Base-by-base conservation (phyloP, 2,797 vertebrate species). In the Lepus oiostolus region DNA sequence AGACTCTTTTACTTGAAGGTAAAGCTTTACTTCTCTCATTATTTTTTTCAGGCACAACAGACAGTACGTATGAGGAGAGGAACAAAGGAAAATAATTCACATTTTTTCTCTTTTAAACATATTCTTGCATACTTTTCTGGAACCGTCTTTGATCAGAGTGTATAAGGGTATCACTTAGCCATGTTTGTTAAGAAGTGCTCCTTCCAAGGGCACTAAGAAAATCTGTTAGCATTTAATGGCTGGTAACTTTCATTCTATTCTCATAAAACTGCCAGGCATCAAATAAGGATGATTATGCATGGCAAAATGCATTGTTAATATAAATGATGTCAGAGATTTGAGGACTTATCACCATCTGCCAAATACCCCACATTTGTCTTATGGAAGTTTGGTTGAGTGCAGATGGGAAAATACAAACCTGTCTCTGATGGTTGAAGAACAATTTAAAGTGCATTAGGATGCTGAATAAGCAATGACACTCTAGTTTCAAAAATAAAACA, bases 221-320 rank as follows among this genome's bases (percentile, higher is more conserved):
- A 4, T 68, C 21, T 88, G 50, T 30, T 89, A 67, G 62, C 47
- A 80, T 91, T 86, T 90, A 90, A 47, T 52, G 50, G 47, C 16
- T n/a, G 82, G 52, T 90, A 96, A 70, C 88, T 94, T 95, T 92
- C 67, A 70, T 50, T 68, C 32, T 86, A 75, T 71, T 71, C 60
- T 92, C 60, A 85, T 88, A 92, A 97, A 93, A 94, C 60, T 91
- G 8, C 42, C 68, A 82, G 24, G 17, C 22, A 88, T 70, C 82
- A 97, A 93, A 70, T 79, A 95, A 93, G 62, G 35, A 85, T 35
- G 38, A 70, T 90, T 93, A 83, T 60, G 24, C 50, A 67, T 76
- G 68, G 80, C 52, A 87, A 95, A 89, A 38, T 82, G 10, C 28
- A 90, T n/a, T 90, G 72, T 87, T 92, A 96, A 91, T 62, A 94